Evolutionary conservation across 2,888 invertebrate genomes (phyloP), one percentile per base, ranked within the genome.

Genomic region (Agriotes lineatus): DNA sequence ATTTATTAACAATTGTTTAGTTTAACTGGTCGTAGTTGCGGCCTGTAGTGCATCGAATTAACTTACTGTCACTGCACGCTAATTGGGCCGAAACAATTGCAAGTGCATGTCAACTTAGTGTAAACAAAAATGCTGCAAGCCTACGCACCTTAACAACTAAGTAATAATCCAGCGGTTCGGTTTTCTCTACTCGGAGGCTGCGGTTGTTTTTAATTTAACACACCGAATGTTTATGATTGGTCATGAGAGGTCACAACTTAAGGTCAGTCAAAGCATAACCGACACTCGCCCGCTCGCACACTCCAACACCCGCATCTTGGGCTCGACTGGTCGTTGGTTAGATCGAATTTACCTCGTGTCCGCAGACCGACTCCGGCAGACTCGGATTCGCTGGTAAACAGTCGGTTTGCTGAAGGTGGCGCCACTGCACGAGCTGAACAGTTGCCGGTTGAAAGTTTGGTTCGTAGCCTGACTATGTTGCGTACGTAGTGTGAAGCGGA

Each of bases 281-380:
- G 39, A 39, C 12, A 56, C 39, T 12, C 6, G 6, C 10, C 16
- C 56, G 20, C 10, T 37, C 56, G 1, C 12, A 20, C 39, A 56
- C 56, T 39, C 12, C 20, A 10, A 37, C 56, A 37, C 6, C 56
- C 39, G 39, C 56, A 56, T 56, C 56, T 56, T 56, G 12, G 10
- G 22, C 56, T 37, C 37, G 56, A 56, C 56, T 56, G 56, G 18
- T 56, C 39, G 37, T 18, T 33, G 37, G 18, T 25, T 30, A 33
- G 63, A 63, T 63, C 63, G 63, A 63, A 63, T 56, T 44, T 45
- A 56, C 63, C 54, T 44, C 63, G 14, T 25, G 20, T 39, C 42
- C 22, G 18, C 52, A 39, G 61, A 39, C 52, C 45, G 19, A 39
- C 25, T 63, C 30, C 3, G 45, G 22, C 20, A 22, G 45, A 52